Conservation (phyloP, 2,113 vertebrate genomes). For the Tragelaphus imberbis region DNA sequence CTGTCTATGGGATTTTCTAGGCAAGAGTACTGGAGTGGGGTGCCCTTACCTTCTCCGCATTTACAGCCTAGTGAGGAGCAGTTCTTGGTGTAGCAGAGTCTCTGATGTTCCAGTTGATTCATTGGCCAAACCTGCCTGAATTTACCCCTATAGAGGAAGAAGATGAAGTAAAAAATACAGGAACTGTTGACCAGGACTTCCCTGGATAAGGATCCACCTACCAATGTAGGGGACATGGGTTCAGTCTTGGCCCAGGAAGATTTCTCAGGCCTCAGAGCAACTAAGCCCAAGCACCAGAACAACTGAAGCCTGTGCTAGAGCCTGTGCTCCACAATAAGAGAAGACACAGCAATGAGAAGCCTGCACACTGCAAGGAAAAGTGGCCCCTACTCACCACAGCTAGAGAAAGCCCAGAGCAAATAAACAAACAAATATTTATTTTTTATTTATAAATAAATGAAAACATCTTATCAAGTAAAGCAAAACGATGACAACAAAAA, state of each 20-base stretch:
- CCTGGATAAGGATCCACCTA: background rate
- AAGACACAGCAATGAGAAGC: background rate
- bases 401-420: background rate
- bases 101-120: background rate
- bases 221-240: background rate
- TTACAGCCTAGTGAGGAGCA: background rate
- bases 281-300: background rate
- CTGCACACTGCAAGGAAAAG: background rate
- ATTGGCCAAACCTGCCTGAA: background rate
- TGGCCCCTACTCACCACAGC: background rate
- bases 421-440: background rate
- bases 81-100: accelerated
- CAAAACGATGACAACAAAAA: accelerated
- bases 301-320: background rate
- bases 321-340: background rate
- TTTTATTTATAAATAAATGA: background rate
- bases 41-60: too few relatives aligned
- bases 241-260: background rate
- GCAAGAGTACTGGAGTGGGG: too few relatives aligned
- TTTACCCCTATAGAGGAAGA: background rate
- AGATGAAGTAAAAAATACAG: background rate
- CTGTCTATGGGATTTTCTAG: too few relatives aligned
- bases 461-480: background rate
- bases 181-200: background rate
- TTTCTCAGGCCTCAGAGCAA: background rate